Evolutionary conservation across 2,888 invertebrate species (phyloP), one percentile per base, ranked within the genome.

Genomic region (Drosophila ezoana): DNA sequence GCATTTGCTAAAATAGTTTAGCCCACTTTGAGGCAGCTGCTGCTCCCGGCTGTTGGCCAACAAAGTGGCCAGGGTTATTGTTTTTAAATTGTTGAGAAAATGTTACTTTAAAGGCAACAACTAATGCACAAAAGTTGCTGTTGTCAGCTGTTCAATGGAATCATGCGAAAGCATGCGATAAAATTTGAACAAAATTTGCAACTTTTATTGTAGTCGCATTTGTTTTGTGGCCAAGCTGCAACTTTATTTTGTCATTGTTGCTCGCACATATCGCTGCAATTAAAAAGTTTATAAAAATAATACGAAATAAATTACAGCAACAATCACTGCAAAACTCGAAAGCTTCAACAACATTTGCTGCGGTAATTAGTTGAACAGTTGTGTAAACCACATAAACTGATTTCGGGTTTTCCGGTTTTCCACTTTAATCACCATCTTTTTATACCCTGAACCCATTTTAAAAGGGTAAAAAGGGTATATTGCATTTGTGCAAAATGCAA

Each of bases 281-380:
- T 82, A 83, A 77, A 80, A 79, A 83, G 67, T 86, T 81, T 64
- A 66, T 70, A 62, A 64, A 80, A 65, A 72, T 60, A 72, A 49
- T 63, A 20, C 16, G n/a, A 51, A 68, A 63, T 58, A 69, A 53
- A 41, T 33, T 32, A 18, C 33, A 51, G 38, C 37, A 63, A 38
- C 45, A 71, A 16, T 10, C 37, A 57, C 49, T 35, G 35, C 37
- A 45, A 16, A 44, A 44, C 51, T 49, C 51, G 47, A 63, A 52
- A 57, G 40, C 53, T 45, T 49, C 48, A 49, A 47, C 47, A 53
- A 49, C 57, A 63, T 56, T 80, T 66, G 53, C 65, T 77, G 84
- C 66, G 84, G 75, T 87, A 81, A 82, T 82, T 84, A 84, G 79
- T 67, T 59, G 54, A 81, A 76, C 74, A 78, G 58, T 72, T 74